phyloP scores from a whole-genome alignment of 2,888 invertebrate genomes.

The Drepana falcataria region DNA sequence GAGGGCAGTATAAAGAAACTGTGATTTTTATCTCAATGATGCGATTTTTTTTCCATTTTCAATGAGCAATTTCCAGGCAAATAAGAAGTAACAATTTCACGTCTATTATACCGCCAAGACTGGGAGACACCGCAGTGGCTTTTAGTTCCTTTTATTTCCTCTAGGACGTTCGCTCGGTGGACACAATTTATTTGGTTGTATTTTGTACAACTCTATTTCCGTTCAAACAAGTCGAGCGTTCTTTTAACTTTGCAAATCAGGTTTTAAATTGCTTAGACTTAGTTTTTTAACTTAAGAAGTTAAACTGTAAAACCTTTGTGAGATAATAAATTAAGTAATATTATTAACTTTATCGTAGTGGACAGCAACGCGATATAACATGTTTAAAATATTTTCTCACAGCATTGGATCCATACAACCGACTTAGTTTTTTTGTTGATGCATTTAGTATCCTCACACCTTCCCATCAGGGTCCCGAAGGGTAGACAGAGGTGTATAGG shows the following conservation, averaged over 20 bases:
- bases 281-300: no score
- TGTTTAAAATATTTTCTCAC: no score
- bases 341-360: neutral
- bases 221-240: neutral
- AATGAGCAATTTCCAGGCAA: neutral
- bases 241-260: neutral
- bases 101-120: neutral
- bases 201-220: slow-evolving; percentile 2
- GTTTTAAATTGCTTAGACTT: no score
- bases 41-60: neutral
- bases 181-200: neutral
- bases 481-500: no score
- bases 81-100: neutral
- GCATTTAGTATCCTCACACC: no score
- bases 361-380: neutral
- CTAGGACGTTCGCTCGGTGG: neutral
- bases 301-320: no score
- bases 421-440: neutral
- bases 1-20: neutral
- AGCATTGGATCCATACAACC: neutral
- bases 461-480: no score
- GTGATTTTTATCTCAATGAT: neutral
- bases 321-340: no score
- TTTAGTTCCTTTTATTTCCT: neutral
- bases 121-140: neutral